A percentile compares a stretch with the other conserved stretches of the same genome.
Conservation (phyloP, 2,797 vertebrate species). For the Zenarchopterus dispar region DNA sequence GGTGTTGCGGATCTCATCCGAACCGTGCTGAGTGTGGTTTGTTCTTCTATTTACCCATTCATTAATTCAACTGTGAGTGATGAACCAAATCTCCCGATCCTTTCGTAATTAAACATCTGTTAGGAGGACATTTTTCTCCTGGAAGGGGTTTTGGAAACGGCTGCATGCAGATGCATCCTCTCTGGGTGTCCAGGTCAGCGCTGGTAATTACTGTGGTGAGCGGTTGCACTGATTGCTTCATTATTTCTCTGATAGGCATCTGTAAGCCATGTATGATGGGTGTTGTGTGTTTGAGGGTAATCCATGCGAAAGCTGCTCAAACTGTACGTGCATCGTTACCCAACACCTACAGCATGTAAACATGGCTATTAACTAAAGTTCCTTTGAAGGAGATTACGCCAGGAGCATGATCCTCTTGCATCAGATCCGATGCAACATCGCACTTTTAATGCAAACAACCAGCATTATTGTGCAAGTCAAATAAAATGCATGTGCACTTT, state of each 20-base stretch:
- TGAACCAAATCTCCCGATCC: slow-evolving; percentile 58
- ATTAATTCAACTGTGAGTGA: slow-evolving; percentile 73
- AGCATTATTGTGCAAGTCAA: slow-evolving; percentile 8
- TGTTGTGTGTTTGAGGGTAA: slow-evolving; percentile 64
- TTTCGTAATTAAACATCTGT: slow-evolving; percentile 71
- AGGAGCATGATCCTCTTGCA: slow-evolving; percentile 35
- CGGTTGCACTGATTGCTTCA: slow-evolving; percentile 78
- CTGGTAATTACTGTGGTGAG: slow-evolving; percentile 73
- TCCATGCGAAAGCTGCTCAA: slow-evolving; percentile 49
- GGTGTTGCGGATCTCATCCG: slow-evolving; percentile 36
- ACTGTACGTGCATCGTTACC: not conserved
- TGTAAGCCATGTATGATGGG: slow-evolving; percentile 64
- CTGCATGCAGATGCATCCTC: slow-evolving; percentile 25
- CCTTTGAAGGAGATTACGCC: slow-evolving; percentile 10
- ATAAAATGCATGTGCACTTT: slow-evolving; percentile 10
- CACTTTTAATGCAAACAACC: slow-evolving; percentile 26
- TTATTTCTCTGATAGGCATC: slow-evolving; percentile 72
- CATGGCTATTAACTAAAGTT: slow-evolving; percentile 6
- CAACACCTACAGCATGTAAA: slow-evolving; percentile 12
- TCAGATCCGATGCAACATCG: slow-evolving; percentile 13
- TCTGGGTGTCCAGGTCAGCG: slow-evolving; percentile 37
- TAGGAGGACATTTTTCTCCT: slow-evolving; percentile 54
- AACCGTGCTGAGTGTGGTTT: slow-evolving; percentile 33
- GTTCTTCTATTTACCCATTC: slow-evolving; percentile 69
- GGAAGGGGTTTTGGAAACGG: slow-evolving; percentile 19